Percentiles rank a stretch among this genome's conserved stretches.
Evolutionary conservation across 2,113 vertebrate species (phyloP).

Genomic region (Colossoma macropomum): DNA sequence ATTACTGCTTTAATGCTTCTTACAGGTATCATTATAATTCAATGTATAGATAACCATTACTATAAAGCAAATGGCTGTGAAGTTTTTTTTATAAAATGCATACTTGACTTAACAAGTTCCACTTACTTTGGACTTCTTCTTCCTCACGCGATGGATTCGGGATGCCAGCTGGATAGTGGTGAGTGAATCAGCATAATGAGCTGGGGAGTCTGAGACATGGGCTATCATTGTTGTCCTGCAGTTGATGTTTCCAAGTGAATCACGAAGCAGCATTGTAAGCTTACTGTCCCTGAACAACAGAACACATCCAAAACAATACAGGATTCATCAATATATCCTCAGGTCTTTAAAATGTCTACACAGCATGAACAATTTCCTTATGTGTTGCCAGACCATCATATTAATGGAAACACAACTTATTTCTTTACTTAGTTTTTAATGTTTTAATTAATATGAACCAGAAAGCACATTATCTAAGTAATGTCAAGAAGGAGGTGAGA

Average conservation of each 20-base stretch:
- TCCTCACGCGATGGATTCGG: conserved; percentile 92
- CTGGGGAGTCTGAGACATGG: conserved; percentile 90
- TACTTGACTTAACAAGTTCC: not conserved
- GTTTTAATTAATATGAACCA: not conserved
- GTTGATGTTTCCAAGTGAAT: conserved; percentile 92
- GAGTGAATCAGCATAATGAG: conserved; percentile 91
- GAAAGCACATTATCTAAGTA: not conserved
- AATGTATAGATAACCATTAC: too few species aligned
- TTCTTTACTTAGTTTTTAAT: not conserved
- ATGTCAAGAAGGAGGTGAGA: not conserved
- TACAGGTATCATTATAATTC: not conserved
- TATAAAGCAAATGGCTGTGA: too few species aligned
- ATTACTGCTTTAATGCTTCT: conserved; percentile 47
- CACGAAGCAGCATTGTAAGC: conserved; percentile 92
- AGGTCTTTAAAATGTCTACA: not conserved
- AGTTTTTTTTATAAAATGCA: too few species aligned
- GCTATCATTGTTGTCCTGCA: conserved; percentile 97
- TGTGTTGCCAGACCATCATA: not conserved
- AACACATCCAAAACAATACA: conserved; percentile 19
- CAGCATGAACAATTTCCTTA: not conserved
- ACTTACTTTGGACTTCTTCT: conserved; percentile 93
- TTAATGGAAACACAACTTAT: too few species aligned
- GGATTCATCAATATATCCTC: not conserved
- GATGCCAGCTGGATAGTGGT: conserved; percentile 94
- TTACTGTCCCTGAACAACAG: conserved; percentile 88